These are phyloP conservation scores for Rhinichthys osculus DNA, from an alignment of 2,797 vertebrate species.

Conservation along the genomic window DNA sequence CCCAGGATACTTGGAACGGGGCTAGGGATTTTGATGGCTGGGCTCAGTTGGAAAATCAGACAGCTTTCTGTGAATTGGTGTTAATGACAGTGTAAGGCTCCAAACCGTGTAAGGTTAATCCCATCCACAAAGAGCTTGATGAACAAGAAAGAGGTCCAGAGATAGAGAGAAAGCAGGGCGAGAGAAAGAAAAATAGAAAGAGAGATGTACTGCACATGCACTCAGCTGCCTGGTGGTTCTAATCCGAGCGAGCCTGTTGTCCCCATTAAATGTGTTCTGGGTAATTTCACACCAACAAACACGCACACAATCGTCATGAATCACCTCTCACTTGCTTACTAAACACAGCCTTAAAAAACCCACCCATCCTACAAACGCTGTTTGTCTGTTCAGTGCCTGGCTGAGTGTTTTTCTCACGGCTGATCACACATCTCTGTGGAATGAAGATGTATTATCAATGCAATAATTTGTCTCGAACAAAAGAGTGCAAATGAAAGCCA, in stretches of 20 bases:
- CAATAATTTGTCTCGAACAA: slow-evolving; percentile 18
- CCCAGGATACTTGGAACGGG: slow-evolving; percentile 41
- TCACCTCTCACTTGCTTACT: slow-evolving; percentile 43
- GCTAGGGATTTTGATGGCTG: slow-evolving; percentile 63
- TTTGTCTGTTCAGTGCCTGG: slow-evolving; percentile 12
- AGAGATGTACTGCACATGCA: slow-evolving; percentile 33
- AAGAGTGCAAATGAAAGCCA: slow-evolving; percentile 16
- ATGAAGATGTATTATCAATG: slow-evolving; percentile 21
- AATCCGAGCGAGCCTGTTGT: slow-evolving; percentile 60
- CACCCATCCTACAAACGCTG: slow-evolving; percentile 7
- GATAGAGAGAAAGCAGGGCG: slow-evolving; percentile 56
- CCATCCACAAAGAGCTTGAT: slow-evolving; percentile 54
- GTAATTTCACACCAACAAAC: slow-evolving; percentile 68
- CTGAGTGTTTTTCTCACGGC: slow-evolving; percentile 21
- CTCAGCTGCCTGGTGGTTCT: slow-evolving; percentile 63
- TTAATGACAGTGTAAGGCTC: slow-evolving; percentile 68
- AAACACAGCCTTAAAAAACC: slow-evolving; percentile 23
- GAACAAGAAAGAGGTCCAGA: slow-evolving; percentile 48
- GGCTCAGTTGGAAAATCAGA: slow-evolving; percentile 61
- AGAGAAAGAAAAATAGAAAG: slow-evolving; percentile 35
- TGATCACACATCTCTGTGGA: slow-evolving; percentile 7
- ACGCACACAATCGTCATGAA: slow-evolving; percentile 57
- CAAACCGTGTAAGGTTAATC: slow-evolving; percentile 69
- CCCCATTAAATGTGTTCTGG: slow-evolving; percentile 69
- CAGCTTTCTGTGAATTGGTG: slow-evolving; percentile 71